Conservation (phyloP, 2,113 vertebrate genomes). For the Ptilorrhoa leucosticta region DNA sequence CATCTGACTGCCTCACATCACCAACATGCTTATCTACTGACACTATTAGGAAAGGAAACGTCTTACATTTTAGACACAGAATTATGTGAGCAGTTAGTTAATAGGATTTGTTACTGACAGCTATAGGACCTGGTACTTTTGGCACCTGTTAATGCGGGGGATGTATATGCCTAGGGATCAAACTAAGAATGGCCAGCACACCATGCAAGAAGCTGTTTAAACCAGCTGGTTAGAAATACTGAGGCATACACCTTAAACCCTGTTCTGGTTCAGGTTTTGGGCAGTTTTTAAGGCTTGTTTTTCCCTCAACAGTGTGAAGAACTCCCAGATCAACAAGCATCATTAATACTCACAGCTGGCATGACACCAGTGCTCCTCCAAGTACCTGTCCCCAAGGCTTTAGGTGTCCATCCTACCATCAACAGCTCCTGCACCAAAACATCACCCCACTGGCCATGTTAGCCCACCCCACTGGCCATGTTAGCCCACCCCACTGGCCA, state of each 20-base stretch:
- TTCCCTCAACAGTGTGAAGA: not conserved
- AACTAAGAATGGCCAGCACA: not conserved
- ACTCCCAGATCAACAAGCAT: not conserved
- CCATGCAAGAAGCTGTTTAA: not conserved
- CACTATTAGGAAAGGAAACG: not conserved
- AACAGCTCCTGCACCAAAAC: not conserved
- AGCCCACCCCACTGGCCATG: not conserved
- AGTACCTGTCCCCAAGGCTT: not conserved
- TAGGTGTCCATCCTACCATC: not conserved
- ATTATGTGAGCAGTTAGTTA: not conserved
- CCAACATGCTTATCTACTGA: not conserved
- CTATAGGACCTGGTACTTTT: not conserved
- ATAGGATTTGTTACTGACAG: not conserved
- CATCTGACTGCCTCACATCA: not conserved
- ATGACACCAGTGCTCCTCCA: not conserved
- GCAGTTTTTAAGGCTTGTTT: not conserved
- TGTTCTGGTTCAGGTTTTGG: not conserved
- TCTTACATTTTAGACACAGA: not conserved
- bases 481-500: not conserved
- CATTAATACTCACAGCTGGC: not conserved
- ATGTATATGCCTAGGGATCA: not conserved
- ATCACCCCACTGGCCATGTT: rapidly evolving
- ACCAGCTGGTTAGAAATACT: not conserved
- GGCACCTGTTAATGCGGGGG: not conserved
- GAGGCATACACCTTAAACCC: not conserved